These are phyloP conservation scores for Siphonodentalium dalli DNA, from an alignment of 2,888 invertebrate species.

Conservation along the genomic window DNA sequence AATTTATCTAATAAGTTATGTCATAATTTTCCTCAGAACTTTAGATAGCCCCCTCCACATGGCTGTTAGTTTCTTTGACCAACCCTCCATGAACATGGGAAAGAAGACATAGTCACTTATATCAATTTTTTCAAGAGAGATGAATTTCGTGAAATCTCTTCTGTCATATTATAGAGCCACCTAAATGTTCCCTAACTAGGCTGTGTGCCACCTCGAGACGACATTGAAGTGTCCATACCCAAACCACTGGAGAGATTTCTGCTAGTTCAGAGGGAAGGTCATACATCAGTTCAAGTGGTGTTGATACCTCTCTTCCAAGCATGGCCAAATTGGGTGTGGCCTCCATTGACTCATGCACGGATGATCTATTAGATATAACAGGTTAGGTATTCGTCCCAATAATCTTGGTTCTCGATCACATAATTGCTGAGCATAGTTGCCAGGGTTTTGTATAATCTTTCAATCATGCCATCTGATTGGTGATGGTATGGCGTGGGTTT, in stretches of 20 bases:
- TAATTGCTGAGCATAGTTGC: conserved; percentile 3
- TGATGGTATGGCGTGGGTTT: too few species aligned
- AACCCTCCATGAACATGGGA: too few species aligned
- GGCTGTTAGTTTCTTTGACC: too few species aligned
- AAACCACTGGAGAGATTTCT: neutral
- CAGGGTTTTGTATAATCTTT: conserved; percentile 6
- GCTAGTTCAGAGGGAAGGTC: neutral
- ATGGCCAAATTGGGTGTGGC: conserved; percentile 1
- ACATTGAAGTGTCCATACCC: conserved; percentile 1
- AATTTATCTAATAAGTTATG: too few species aligned
- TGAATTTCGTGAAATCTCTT: too few species aligned
- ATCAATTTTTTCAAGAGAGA: too few species aligned
- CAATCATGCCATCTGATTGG: conserved; percentile 6
- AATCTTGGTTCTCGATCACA: neutral
- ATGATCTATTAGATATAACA: conserved; percentile 3
- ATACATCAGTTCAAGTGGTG: conserved; percentile 7
- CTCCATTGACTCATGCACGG: conserved; percentile 4
- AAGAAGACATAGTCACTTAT: too few species aligned
- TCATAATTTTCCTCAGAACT: too few species aligned
- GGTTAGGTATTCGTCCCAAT: conserved; percentile 1
- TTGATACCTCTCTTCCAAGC: conserved; percentile 1
- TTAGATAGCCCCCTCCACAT: too few species aligned
- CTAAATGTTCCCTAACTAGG: too few species aligned
- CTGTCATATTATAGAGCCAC: too few species aligned
- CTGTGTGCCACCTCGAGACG: neutral